phyloP scores from a whole-genome alignment of 2,797 vertebrate genomes.

The Fundulus diaphanus region DNA sequence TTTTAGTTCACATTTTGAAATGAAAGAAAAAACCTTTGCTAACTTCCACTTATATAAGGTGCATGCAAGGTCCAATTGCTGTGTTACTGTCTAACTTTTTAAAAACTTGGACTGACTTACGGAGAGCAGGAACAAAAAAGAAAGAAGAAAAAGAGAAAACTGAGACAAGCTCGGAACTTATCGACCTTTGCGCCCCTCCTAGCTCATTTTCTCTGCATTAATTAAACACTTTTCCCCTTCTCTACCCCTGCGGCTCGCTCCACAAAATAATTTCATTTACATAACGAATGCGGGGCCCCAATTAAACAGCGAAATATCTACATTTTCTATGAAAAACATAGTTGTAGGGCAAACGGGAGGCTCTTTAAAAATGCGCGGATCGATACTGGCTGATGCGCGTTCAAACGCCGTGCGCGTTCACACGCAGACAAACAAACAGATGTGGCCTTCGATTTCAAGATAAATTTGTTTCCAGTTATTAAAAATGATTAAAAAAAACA shows the following conservation, averaged over 20 bases:
- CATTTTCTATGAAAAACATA: conserved; percentile 75
- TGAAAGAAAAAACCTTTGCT: background rate
- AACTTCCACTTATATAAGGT: background rate
- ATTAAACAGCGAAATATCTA: conserved; percentile 65
- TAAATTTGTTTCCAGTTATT: background rate
- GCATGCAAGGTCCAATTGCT: background rate
- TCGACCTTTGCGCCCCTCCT: conserved; percentile 65
- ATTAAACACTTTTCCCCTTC: conserved; percentile 35
- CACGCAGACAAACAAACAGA: conserved; percentile 4
- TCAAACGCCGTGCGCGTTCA: conserved; percentile 16
- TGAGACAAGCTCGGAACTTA: conserved; percentile 57
- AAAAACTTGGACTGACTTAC: conserved; percentile 44
- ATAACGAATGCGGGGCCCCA: conserved; percentile 65
- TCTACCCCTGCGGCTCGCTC: conserved; percentile 18
- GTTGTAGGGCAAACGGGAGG: conserved; percentile 67
- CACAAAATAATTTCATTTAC: conserved; percentile 64
- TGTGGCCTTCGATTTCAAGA: background rate
- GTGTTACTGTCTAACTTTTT: conserved; percentile 34
- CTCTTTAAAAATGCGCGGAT: conserved; percentile 68
- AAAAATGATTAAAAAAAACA: background rate
- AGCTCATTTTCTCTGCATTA: conserved; percentile 63
- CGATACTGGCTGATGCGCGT: conserved; percentile 51
- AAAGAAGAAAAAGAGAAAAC: conserved; percentile 36
- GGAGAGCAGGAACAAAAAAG: background rate
- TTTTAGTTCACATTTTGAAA: background rate